Percentiles rank a stretch among this genome's conserved stretches.
Evolutionary conservation across 2,113 vertebrate genomes (phyloP).

Genomic region (Pseudorectes ferrugineus): DNA sequence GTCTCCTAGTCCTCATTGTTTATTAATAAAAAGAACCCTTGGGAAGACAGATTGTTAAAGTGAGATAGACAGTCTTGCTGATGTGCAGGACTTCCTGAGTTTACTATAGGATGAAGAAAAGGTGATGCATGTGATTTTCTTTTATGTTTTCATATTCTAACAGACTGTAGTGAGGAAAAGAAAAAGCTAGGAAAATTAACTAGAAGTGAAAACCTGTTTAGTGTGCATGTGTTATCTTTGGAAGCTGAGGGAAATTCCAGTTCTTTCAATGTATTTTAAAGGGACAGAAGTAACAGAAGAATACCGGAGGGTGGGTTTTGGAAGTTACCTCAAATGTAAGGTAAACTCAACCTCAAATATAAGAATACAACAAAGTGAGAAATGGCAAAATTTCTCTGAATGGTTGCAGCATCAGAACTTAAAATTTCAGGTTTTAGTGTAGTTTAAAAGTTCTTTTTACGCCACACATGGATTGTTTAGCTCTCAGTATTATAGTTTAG

Average conservation of each 20-base stretch:
- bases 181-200: neutral
- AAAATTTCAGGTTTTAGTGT: neutral
- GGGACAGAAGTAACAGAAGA: neutral
- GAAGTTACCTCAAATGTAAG: neutral
- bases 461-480: neutral
- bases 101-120: neutral
- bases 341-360: neutral
- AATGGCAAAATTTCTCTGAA: neutral
- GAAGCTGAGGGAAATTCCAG: neutral
- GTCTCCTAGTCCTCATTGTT: neutral
- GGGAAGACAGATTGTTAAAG: neutral
- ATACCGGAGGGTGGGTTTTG: neutral
- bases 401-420: neutral
- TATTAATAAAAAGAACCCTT: neutral
- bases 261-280: neutral
- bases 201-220: neutral
- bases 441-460: neutral
- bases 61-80: neutral
- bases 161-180: neutral
- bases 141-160: neutral
- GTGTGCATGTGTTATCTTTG: neutral
- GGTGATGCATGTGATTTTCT: neutral
- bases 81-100: neutral
- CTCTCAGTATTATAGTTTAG: neutral
- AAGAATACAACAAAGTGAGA: neutral